Evolutionary conservation across 1,140 invertebrate species (phyloP), one percentile per base, ranked within the genome.

Genomic region (Pachyrhynchus sulphureomaculatus): DNA sequence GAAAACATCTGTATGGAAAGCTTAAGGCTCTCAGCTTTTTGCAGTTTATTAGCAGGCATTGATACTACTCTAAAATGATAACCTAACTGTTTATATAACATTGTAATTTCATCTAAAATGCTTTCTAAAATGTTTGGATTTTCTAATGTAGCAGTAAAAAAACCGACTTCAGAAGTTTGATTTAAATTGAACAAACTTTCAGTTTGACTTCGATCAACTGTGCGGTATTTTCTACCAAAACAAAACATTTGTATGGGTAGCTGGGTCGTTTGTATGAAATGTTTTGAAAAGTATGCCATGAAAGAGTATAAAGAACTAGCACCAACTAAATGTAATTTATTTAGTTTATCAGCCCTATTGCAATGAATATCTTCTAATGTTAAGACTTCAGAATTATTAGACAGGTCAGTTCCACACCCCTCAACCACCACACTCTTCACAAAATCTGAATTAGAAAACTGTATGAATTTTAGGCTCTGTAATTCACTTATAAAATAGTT

Each of bases 1-100:
- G 86, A 88, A 80, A 81, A 89, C 78, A 89, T 81, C 78, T 89
- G 82, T 66, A 89, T 80, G 15, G 80, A 81, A 2, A 85, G 67
- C 64, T 82, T 78, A 45, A 86, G 76, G 62, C 81, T 82, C 71
- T 90, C 88, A 71, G 79, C 83, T 42, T 70, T 62, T n/a, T 76
- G 62, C 3, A 90, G 72, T 53, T 83, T 74, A 29, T 76, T 52
- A 8, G 85, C 83, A 2, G 85, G 66, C 34, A 80, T 66, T 62
- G 81, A 75, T 13, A 81, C 77, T 21, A 88, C 73, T 24, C 81
- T 76, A 72, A 84, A 89, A 75, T 87, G 83, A 55, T 79, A 80
- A n/a, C 79, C 81, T 12, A 89, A 62, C 20, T 76, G 65, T 60
- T 80, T 75, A 68, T 88, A 89, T 9, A 84, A 51, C 1, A 72